Percentiles rank a stretch among this genome's conserved stretches.
Evolutionary conservation across 2,113 vertebrate species (phyloP).

Genomic region (Todiramphus chloris): DNA sequence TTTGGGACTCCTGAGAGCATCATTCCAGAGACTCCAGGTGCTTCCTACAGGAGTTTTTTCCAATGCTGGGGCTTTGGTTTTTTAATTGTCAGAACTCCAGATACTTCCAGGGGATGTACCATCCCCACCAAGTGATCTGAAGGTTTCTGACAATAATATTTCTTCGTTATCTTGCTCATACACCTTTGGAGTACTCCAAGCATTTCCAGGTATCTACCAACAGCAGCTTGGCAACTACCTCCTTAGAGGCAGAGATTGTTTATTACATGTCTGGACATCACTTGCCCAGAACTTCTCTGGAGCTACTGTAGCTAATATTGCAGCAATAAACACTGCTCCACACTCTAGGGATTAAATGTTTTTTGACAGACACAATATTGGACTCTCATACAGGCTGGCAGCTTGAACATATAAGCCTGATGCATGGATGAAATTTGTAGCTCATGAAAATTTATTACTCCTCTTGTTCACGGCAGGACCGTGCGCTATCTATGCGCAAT

Average conservation of each 20-base stretch:
- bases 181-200: background rate
- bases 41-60: background rate
- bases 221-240: background rate
- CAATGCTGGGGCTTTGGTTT: background rate
- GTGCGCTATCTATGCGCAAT: background rate
- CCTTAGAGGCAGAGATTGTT: background rate
- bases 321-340: background rate
- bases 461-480: background rate
- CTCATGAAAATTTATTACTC: background rate
- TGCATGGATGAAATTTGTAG: background rate
- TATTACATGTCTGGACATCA: background rate
- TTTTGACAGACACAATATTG: background rate
- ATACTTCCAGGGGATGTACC: background rate
- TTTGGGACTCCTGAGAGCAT: background rate
- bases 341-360: background rate
- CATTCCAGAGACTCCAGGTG: background rate
- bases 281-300: background rate
- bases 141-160: background rate
- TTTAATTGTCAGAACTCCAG: background rate
- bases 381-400: background rate
- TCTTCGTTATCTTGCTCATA: background rate
- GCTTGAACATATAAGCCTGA: background rate
- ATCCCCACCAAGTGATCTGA: background rate
- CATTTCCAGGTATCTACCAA: background rate
- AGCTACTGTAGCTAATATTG: background rate